A percentile compares a stretch with the other conserved stretches of the same genome.
These are phyloP conservation scores for Coreius guichenoti DNA, from an alignment of 2,797 vertebrate genomes.

Conservation along the genomic window DNA sequence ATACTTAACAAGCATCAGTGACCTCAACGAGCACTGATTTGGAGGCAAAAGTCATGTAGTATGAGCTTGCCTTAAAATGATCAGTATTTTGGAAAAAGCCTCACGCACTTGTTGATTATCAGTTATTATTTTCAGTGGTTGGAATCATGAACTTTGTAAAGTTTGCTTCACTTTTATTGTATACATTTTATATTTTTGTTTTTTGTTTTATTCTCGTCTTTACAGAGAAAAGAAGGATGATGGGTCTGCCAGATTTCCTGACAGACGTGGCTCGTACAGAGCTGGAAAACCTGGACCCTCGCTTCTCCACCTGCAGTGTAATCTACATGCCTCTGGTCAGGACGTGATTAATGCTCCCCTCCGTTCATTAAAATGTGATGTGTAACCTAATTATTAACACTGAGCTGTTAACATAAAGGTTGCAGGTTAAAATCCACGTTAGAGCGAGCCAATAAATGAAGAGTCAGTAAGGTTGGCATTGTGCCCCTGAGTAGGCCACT, in stretches of 20 bases:
- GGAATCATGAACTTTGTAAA: not conserved
- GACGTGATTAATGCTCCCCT: conserved; percentile 12
- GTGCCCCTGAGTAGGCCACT: conserved; percentile 9
- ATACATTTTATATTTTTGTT: not conserved
- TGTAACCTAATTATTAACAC: conserved; percentile 28
- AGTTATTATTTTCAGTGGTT: not conserved
- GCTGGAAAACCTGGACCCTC: conserved; percentile 85
- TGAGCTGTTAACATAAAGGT: conserved; percentile 40
- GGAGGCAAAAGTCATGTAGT: too few species aligned
- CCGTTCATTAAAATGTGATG: conserved; percentile 19
- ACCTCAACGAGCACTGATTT: too few species aligned
- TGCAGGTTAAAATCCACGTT: conserved; percentile 12
- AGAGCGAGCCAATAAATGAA: conserved; percentile 3
- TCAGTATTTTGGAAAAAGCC: not conserved
- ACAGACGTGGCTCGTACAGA: conserved; percentile 92
- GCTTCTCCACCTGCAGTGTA: conserved; percentile 89
- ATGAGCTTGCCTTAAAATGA: not conserved
- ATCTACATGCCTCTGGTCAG: conserved; percentile 94
- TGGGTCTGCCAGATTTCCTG: conserved; percentile 91
- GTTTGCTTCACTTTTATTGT: not conserved
- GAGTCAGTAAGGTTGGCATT: conserved; percentile 11
- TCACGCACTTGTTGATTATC: not conserved
- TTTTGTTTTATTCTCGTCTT: conserved; percentile 1
- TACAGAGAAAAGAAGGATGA: conserved; percentile 90
- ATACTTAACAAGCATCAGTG: too few species aligned